Percentiles rank a stretch among this genome's conserved stretches.
Evolutionary conservation across 2,888 invertebrate species (phyloP).

Genomic region (Nephrotoma appendiculata): DNA sequence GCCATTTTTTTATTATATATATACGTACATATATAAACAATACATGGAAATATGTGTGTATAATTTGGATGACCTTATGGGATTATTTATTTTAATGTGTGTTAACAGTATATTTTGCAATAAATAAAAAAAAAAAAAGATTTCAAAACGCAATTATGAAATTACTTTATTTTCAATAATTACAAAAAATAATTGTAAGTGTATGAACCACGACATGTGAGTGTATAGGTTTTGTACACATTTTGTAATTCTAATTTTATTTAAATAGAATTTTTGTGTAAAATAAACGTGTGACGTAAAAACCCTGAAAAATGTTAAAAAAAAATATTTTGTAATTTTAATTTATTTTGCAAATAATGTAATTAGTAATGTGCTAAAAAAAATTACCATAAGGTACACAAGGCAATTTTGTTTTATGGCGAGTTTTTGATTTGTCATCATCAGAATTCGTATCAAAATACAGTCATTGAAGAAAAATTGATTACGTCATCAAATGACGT

Average conservation of each 20-base stretch:
- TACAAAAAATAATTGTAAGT: background rate
- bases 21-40: background rate
- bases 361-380: background rate
- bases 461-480: background rate
- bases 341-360: background rate
- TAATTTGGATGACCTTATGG: background rate
- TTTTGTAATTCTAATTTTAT: background rate
- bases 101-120: background rate
- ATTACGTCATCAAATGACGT: background rate
- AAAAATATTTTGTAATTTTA: background rate
- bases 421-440: background rate
- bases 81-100: background rate
- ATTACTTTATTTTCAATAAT: background rate
- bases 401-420: background rate
- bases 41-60: background rate
- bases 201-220: background rate
- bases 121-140: background rate
- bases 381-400: background rate
- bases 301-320: background rate
- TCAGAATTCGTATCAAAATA: background rate
- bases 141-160: background rate
- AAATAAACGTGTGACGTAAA: background rate
- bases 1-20: background rate
- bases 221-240: background rate
- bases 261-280: background rate